These are phyloP conservation scores for Hormiphora californensis DNA, from an alignment of 37 sponge, comb jelly and placozoan genomes.

Conservation along the genomic window DNA sequence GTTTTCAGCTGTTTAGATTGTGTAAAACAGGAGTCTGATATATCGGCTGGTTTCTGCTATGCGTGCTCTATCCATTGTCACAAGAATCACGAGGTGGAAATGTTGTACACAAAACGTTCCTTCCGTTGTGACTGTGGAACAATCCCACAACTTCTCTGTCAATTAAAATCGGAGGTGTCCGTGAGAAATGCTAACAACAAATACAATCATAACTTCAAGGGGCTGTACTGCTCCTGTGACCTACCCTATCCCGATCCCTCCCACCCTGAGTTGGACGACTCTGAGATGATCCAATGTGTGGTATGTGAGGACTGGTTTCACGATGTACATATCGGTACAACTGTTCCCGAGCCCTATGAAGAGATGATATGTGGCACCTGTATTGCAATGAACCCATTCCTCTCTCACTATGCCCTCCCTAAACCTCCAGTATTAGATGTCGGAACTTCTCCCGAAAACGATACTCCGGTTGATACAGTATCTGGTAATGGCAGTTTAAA, in stretches of 20 bases:
- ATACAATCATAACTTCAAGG: constrained; percentile 87
- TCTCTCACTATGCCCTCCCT: constrained; percentile 53
- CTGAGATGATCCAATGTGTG: constrained; percentile 91
- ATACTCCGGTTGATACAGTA: too few relatives aligned
- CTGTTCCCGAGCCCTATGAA: constrained; percentile 26
- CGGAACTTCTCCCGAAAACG: too few relatives aligned
- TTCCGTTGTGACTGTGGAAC: constrained; percentile 97
- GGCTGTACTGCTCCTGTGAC: constrained; percentile 87
- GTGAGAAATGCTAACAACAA: constrained; percentile 62
- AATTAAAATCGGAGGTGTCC: constrained; percentile 57
- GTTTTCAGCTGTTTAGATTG: constrained; percentile 88
- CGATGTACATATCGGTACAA: constrained; percentile 22
- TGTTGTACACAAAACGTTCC: constrained; percentile 93
- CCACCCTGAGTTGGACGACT: constrained; percentile 62
- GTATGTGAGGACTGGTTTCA: constrained; percentile 99
- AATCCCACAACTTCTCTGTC: constrained; percentile 64
- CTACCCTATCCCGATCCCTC: constrained; percentile 84
- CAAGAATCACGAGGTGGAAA: constrained; percentile 74
- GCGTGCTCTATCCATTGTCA: constrained; percentile 92
- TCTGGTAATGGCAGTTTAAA: too few relatives aligned
- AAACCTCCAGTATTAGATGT: neutral
- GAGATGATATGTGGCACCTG: constrained; percentile 48
- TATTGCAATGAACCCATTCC: constrained; percentile 55
- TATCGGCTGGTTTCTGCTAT: constrained; percentile 81
- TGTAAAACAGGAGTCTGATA: neutral